These are phyloP conservation scores for Campoplex capitator DNA, from an alignment of 2,888 invertebrate genomes.

Conservation along the genomic window DNA sequence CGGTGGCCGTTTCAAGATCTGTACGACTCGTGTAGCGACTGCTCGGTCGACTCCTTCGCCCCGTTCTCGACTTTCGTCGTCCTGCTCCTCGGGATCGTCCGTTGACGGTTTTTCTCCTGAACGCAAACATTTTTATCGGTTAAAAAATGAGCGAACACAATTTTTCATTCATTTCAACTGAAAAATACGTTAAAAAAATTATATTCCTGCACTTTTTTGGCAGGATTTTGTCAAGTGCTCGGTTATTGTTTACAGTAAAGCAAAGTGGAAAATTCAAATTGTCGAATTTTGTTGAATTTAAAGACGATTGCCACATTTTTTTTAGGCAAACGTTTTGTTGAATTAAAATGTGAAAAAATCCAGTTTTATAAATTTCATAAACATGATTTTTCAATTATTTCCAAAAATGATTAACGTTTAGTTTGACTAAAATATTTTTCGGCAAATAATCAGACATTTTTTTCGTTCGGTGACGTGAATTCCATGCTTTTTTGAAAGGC, in stretches of 20 bases:
- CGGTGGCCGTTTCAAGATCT: constrained; percentile 16
- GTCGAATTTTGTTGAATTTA: no score
- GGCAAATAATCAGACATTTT: background rate
- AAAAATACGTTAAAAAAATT: background rate
- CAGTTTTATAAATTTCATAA: no score
- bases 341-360: background rate
- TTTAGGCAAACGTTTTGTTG: background rate
- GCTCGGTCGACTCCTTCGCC: constrained; percentile 11
- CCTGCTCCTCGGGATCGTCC: background rate
- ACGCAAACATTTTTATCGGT: background rate
- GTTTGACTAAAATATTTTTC: no score
- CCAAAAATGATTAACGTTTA: no score
- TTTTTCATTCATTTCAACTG: background rate
- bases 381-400: no score
- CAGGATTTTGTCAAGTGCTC: no score
- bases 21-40: background rate
- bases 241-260: no score
- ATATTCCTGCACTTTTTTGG: background rate
- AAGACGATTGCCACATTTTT: no score
- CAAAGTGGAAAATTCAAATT: no score
- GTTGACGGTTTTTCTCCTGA: background rate
- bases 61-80: background rate
- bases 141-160: no score
- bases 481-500: background rate
- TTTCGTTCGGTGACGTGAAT: background rate